A percentile compares a stretch with the other conserved stretches of the same genome.
phyloP scores from a whole-genome alignment of 2,113 vertebrate species.

The Ceyx cyanopectus region DNA sequence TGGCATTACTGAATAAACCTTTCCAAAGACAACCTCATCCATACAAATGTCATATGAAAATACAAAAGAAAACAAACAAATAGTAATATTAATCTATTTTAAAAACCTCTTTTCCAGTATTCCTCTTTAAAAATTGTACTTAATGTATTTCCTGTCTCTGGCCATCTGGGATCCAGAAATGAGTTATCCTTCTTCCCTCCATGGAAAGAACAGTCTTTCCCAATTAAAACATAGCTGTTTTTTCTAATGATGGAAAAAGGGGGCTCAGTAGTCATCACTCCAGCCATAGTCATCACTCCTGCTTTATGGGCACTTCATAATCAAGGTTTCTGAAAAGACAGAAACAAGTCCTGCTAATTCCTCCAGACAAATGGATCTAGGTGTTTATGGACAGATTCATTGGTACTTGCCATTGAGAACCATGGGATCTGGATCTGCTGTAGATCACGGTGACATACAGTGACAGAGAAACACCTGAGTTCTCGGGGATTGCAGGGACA shows the following conservation, averaged over 20 bases:
- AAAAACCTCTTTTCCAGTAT: background rate
- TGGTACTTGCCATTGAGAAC: background rate
- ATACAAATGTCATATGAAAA: background rate
- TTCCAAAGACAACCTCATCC: background rate
- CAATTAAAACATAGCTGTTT: background rate
- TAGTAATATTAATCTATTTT: background rate
- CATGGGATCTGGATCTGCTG: background rate
- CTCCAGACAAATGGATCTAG: background rate
- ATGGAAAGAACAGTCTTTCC: background rate
- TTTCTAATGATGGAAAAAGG: background rate
- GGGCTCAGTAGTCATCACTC: background rate
- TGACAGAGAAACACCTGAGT: background rate
- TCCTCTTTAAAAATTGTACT: background rate
- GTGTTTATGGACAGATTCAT: background rate
- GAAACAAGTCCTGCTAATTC: background rate
- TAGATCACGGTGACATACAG: background rate
- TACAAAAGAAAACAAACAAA: background rate
- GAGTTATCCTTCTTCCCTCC: background rate
- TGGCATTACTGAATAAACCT: background rate
- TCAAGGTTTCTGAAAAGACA: background rate
- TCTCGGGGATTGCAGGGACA: background rate
- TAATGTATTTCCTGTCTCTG: background rate
- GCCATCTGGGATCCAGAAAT: background rate
- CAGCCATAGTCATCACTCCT: background rate
- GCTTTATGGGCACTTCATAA: fast-evolving